Conservation (phyloP, 2,797 vertebrate genomes). For the Macrochelys suwanniensis region DNA sequence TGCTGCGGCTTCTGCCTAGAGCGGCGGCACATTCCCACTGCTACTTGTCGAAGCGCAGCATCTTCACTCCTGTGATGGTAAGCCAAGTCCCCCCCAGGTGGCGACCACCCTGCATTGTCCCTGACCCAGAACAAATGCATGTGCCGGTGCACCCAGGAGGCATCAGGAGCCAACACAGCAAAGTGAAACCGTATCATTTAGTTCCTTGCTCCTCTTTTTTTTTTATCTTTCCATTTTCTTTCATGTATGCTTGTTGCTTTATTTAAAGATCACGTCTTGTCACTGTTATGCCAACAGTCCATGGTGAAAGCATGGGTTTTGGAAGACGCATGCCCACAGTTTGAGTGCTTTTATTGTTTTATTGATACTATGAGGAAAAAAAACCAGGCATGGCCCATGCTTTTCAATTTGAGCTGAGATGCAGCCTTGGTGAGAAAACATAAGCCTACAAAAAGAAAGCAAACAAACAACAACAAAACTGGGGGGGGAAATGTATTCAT, state of each 20-base stretch:
- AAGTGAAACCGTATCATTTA: slow-evolving; percentile 26
- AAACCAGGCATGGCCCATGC: neutral
- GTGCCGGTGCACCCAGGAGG: slow-evolving; percentile 36
- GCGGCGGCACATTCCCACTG: neutral
- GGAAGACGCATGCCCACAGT: slow-evolving; percentile 20
- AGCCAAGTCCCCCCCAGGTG: neutral
- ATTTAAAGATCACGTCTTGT: slow-evolving; percentile 1
- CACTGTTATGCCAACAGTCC: slow-evolving; percentile 28
- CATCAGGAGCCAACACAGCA: slow-evolving; percentile 24
- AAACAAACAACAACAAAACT: slow-evolving; percentile 9
- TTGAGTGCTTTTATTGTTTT: slow-evolving; percentile 8
- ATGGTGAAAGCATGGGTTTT: neutral
- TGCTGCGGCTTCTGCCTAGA: neutral
- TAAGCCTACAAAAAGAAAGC: neutral
- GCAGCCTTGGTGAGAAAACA: neutral
- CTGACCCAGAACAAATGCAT: neutral
- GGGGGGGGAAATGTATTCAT: slow-evolving; percentile 16
- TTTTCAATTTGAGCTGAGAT: slow-evolving; percentile 24
- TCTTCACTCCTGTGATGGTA: neutral
- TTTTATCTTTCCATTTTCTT: neutral
- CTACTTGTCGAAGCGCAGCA: neutral
- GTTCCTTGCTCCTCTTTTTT: slow-evolving; percentile 16
- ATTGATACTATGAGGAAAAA: neutral
- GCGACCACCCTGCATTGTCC: neutral
- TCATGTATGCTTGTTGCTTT: slow-evolving; percentile 33